Base-by-base conservation (phyloP, 2,888 invertebrate species). In the Zaprionus obscuricornis region DNA sequence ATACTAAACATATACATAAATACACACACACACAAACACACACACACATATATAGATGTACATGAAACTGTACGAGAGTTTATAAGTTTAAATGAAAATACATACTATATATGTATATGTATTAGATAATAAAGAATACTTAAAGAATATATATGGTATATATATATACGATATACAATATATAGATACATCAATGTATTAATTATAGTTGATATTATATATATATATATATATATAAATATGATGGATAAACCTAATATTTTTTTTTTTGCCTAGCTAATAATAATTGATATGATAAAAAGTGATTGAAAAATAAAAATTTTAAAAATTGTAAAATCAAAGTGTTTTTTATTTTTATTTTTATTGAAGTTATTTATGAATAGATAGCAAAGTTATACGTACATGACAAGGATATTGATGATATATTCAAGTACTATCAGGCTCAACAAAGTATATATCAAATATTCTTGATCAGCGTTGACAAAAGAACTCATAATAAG, bases 221-320 rank as follows among this genome's bases (percentile, higher is more conserved):
- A 66, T 63, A 55, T 63, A 24, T 51, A 31, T 36, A 40, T 29
- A 33, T 20, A 43, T 54, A 45, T 29, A 29, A 59, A 31, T 33
- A 40, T 60, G 27, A 31, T 27, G 11, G 18, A 2, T 50, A 51
- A 47, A 57, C 66, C 43, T 51, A 52, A 49, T 60, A 31, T 24
- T 45, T 55, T 82, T 77, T 74, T 76, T 78, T 78, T 81, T 78
- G 74, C 55, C 24, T 79, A 81, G 81, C 70, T 74, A 77, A 83
- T 83, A 77, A 77, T 56, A 77, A 84, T 74, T 74, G 66, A 83
- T 76, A 79, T 79, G 71, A 63, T 62, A 74, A 70, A 62, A 81
- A 84, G 84, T 81, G 79, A 81, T 81, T 84, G 67, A 84, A 54
- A 60, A 81, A 84, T 81, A 84, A 84, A n/a, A 72, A 72, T 76